These are phyloP conservation scores for Lophius americanus DNA, from an alignment of 2,797 vertebrate genomes.

Conservation along the genomic window DNA sequence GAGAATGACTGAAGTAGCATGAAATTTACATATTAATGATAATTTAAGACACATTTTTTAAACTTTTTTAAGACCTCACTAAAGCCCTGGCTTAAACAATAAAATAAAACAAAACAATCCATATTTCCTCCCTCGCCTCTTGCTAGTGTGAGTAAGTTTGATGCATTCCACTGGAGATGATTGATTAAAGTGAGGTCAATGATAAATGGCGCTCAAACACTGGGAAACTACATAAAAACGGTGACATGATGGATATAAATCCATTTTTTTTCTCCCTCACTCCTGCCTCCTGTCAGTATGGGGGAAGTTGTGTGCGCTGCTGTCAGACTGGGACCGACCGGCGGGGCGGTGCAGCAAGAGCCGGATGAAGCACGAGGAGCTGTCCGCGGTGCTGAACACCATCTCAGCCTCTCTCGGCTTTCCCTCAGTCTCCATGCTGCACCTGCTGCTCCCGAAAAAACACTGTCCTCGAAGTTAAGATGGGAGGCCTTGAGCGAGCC, in stretches of 20 bases:
- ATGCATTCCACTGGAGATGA: conserved; percentile 80
- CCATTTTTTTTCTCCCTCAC: not conserved
- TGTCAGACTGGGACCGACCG: conserved; percentile 47
- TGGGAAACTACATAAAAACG: conserved; percentile 6
- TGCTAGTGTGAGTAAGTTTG: no score
- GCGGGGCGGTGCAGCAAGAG: conserved; percentile 53
- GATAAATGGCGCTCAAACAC: not conserved
- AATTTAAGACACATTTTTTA: no score
- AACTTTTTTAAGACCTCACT: no score
- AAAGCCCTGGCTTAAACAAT: no score
- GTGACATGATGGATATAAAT: not conserved
- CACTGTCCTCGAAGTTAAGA: conserved; percentile 45
- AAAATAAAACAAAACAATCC: no score
- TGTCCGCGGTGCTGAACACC: conserved; percentile 86
- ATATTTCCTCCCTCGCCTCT: no score
- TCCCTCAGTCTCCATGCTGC: conserved; percentile 19
- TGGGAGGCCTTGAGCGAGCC: conserved; percentile 36
- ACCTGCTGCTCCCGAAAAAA: not conserved
- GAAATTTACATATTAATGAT: no score
- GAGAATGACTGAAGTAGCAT: no score
- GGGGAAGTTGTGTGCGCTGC: conserved; percentile 51
- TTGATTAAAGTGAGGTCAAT: conserved; percentile 53
- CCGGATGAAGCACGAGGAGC: conserved; percentile 62
- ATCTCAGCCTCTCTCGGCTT: not conserved
- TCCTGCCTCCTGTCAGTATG: conserved; percentile 8